These are phyloP conservation scores for Chionodraco myersi DNA, from an alignment of 2,113 vertebrate genomes.

Conservation along the genomic window DNA sequence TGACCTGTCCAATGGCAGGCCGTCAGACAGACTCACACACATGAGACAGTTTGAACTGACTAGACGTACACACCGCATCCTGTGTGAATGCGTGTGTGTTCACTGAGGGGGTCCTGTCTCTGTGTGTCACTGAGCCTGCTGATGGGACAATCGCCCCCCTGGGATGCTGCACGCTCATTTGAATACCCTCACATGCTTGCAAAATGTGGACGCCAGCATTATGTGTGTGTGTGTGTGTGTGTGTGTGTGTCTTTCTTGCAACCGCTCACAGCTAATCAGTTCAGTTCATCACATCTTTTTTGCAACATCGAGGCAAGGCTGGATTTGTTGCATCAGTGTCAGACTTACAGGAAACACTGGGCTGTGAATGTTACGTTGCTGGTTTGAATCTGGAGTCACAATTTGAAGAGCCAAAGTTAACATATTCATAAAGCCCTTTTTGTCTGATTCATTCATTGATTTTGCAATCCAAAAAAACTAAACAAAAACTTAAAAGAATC, in stretches of 20 bases:
- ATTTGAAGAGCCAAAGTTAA: too few relatives aligned
- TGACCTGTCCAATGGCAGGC: not conserved
- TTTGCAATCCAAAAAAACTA: too few relatives aligned
- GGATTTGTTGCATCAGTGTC: too few relatives aligned
- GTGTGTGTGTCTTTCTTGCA: not conserved
- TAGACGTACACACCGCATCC: constrained; percentile 22
- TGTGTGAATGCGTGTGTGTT: constrained; percentile 23
- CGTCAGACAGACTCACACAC: not conserved
- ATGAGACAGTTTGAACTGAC: constrained; percentile 12
- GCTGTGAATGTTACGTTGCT: too few relatives aligned
- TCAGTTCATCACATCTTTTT: not conserved
- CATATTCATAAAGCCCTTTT: too few relatives aligned
- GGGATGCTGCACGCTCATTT: constrained; percentile 35
- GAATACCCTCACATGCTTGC: constrained; percentile 12
- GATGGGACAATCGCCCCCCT: constrained; percentile 33
- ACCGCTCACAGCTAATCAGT: too few relatives aligned
- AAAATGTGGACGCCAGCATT: constrained; percentile 16
- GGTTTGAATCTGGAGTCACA: too few relatives aligned
- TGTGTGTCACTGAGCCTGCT: constrained; percentile 30
- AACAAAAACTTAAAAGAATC: too few relatives aligned
- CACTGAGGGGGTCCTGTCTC: not conserved
- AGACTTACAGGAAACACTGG: too few relatives aligned
- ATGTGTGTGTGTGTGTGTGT: not conserved
- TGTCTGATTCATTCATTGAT: too few relatives aligned
- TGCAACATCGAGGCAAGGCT: not conserved